Conservation (phyloP, 2,888 invertebrate species). For the Ceramica pisi region DNA sequence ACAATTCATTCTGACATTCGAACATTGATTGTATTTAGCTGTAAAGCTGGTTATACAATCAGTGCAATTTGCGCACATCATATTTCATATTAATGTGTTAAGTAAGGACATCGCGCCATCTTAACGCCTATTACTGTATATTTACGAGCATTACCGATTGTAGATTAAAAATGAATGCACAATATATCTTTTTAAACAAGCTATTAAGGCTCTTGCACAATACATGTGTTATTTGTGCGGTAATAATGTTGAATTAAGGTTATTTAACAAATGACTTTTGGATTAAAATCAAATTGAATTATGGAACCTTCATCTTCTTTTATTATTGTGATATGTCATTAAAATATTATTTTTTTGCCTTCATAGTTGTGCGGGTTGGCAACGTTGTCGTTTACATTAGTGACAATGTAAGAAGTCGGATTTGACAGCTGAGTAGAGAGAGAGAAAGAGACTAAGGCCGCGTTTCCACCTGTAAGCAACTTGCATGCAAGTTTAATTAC, state of each 20-base stretch:
- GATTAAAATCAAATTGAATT: conserved; percentile 1
- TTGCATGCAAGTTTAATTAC: too few species aligned
- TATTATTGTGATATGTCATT: too few species aligned
- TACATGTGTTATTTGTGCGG: conserved; percentile 10
- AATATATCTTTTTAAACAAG: conserved; percentile 68
- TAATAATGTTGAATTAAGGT: conserved; percentile 1
- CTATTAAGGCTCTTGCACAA: conserved; percentile 52
- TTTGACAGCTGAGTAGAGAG: too few species aligned
- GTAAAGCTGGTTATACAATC: conserved; percentile 61
- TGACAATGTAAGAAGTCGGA: too few species aligned
- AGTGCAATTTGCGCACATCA: conserved; percentile 63
- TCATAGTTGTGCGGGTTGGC: too few species aligned
- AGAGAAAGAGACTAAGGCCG: too few species aligned
- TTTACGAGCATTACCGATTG: conserved; percentile 68
- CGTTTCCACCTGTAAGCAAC: too few species aligned
- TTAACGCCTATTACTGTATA: conserved; percentile 59
- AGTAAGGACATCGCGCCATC: conserved; percentile 71
- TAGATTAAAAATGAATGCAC: conserved; percentile 68
- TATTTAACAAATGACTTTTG: neutral
- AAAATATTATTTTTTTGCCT: too few species aligned
- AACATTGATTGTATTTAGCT: conserved; percentile 35
- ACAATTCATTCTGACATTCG: conserved; percentile 54
- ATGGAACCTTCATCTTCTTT: neutral
- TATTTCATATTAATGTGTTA: conserved; percentile 70
- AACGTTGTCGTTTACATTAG: too few species aligned